phyloP scores from a whole-genome alignment of 2,888 invertebrate genomes.

The Sinopyrophorus schimmeli region DNA sequence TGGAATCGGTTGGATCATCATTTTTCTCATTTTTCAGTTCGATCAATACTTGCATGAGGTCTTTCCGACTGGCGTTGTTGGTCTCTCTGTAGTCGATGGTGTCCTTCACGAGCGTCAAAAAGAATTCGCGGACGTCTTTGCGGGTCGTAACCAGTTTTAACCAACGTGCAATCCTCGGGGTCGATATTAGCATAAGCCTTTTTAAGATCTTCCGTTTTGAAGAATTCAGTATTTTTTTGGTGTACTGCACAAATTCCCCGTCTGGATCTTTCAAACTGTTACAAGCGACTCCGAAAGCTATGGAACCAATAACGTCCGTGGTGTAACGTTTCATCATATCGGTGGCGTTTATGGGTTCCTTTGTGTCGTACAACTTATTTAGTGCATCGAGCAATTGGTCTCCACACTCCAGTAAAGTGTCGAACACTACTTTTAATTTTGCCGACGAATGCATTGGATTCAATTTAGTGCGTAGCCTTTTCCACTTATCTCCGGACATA shows the following conservation, averaged over 20 bases:
- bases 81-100: slow-evolving; percentile 38
- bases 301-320: slow-evolving; percentile 63
- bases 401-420: slow-evolving; percentile 60
- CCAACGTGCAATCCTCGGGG: slow-evolving; percentile 14
- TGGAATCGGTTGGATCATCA: slow-evolving; percentile 3
- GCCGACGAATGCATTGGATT: slow-evolving; percentile 55
- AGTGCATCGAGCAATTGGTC: slow-evolving; percentile 57
- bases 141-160: neutral
- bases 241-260: slow-evolving; percentile 51
- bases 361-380: slow-evolving; percentile 46
- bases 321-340: slow-evolving; percentile 61
- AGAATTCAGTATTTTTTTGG: slow-evolving; percentile 26
- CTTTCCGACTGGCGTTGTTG: slow-evolving; percentile 39
- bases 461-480: slow-evolving; percentile 61
- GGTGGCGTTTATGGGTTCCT: slow-evolving; percentile 44
- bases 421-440: slow-evolving; percentile 68
- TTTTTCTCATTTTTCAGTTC: slow-evolving; percentile 33
- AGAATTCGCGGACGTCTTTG: slow-evolving; percentile 35
- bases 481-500: slow-evolving; percentile 62
- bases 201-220: slow-evolving; percentile 46
- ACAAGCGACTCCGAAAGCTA: slow-evolving; percentile 63
- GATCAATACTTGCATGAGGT: slow-evolving; percentile 51
- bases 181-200: slow-evolving; percentile 22
- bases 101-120: slow-evolving; percentile 36
- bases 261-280: slow-evolving; percentile 59